Percentiles rank a stretch among this genome's conserved stretches.
These are phyloP conservation scores for Criorhina ranunculi DNA, from an alignment of 2,888 invertebrate genomes.

Conservation along the genomic window DNA sequence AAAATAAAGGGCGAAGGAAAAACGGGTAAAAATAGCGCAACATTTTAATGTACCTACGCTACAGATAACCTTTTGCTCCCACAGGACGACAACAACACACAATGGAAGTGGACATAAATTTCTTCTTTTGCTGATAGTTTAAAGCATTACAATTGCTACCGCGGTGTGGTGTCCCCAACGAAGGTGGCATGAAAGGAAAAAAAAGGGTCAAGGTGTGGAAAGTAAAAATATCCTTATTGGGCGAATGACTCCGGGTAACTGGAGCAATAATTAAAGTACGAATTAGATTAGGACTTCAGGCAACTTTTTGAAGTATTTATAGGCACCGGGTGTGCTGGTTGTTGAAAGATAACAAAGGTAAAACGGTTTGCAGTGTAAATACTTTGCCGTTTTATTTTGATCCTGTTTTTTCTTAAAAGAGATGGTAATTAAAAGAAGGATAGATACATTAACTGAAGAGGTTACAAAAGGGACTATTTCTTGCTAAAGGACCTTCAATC, in stretches of 20 bases:
- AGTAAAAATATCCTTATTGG: constrained; percentile 51
- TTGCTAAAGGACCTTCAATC: no score
- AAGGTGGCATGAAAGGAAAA: constrained; percentile 16
- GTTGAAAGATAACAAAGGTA: not conserved
- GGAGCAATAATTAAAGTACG: constrained; percentile 50
- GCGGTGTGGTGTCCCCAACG: constrained; percentile 12
- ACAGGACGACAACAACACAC: constrained; percentile 47
- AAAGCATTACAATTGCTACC: constrained; percentile 29
- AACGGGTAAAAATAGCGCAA: constrained; percentile 43
- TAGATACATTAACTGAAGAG: no score
- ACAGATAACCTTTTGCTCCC: constrained; percentile 45
- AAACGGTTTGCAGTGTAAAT: constrained; percentile 8
- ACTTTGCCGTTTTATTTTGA: not conserved
- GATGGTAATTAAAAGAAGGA: no score
- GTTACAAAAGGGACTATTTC: no score
- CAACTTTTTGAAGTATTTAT: constrained; percentile 65
- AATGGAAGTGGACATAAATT: constrained; percentile 61
- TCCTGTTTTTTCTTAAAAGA: no score
- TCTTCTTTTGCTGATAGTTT: constrained; percentile 62
- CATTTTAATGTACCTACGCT: constrained; percentile 49
- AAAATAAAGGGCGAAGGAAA: not conserved
- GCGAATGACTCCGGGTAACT: constrained; percentile 25
- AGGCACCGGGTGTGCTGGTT: constrained; percentile 15
- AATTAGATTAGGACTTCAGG: constrained; percentile 52
- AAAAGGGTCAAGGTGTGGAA: constrained; percentile 43